Base-by-base conservation (phyloP, 2,888 invertebrate species). In the Eupithecia centaureata region DNA sequence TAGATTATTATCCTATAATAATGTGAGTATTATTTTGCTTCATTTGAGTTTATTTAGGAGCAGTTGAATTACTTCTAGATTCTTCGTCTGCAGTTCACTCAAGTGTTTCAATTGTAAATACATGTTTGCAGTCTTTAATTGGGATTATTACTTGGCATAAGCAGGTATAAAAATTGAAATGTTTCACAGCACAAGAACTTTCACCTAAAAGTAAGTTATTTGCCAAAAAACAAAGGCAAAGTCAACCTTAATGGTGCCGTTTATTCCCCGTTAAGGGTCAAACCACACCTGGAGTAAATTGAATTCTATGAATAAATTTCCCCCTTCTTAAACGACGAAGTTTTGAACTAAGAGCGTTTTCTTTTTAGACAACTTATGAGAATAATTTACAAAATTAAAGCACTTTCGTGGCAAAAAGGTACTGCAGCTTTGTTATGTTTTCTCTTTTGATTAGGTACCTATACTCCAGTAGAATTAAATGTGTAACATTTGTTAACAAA, bases 301-400 rank as follows among this genome's bases (percentile, higher is more conserved):
- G 89, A 89, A 89, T 90, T 89, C 89, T 86, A 90, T 90, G 90
- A 90, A 90, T 90, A 90, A 89, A 89, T 90, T 90, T 88, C 79
- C 54, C 52, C 59, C 59, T 56, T 61, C 52, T 54, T 60, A 70
- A 38, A 60, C 63, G 70, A 60, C 33, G 33, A 64, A 74, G 67
- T 54, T 66, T 56, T 60, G 33, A 61, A 62, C 56, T 64, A 60
- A 69, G 42, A 69, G 68, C 69, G 72, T 66, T 68, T 68, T 67
- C 42, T 65, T 65, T 51, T 63, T 63, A 63, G 60, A 65, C 63
- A 61, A 66, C 66, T 69, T 61, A 58, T 47, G 56, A 59, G 54
- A 63, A 30, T 56, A 18, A 47, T 64, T 61, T 38, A 59, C 18
- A 18, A 58, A 64, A 63, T 65, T 65, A 60, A 18, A 47, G 35